phyloP scores from a whole-genome alignment of 2,113 vertebrate species.

The Onychorhynchus coronatus region DNA sequence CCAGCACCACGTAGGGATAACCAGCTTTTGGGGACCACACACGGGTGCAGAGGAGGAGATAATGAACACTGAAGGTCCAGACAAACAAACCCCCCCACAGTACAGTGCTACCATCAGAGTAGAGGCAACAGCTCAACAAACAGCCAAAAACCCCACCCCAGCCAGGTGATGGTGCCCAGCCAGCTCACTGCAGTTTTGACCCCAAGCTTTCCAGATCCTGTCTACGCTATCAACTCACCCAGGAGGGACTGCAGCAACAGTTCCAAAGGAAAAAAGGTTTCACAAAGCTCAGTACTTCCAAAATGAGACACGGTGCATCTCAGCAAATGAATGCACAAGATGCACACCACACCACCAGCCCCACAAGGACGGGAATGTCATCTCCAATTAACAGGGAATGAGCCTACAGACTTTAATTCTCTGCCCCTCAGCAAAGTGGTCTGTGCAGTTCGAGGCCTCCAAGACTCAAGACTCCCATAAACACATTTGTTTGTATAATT shows the following conservation, averaged over 20 bases:
- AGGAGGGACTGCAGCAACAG: background rate
- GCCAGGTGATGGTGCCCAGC: background rate
- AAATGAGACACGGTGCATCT: fast-evolving
- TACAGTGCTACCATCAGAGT: fast-evolving
- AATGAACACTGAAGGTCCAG: background rate
- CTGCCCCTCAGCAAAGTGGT: background rate
- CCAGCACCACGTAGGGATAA: background rate
- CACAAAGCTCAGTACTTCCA: background rate
- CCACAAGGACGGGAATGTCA: background rate
- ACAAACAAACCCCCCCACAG: background rate
- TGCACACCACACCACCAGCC: background rate
- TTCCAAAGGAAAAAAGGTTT: background rate
- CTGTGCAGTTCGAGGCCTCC: background rate
- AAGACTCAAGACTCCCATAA: background rate
- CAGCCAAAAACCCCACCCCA: background rate
- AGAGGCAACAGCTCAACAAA: background rate
- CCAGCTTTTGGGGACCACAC: background rate
- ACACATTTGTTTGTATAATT: background rate
- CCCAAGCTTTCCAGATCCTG: background rate
- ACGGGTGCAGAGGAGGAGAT: background rate
- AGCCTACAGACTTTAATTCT: background rate
- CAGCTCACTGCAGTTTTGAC: background rate
- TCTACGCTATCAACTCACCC: fast-evolving
- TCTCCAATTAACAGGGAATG: background rate
- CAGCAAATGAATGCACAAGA: background rate